A percentile compares a stretch with the other conserved stretches of the same genome.
Conservation (phyloP, 2,113 vertebrate species). For the Paracanthobrama guichenoti region DNA sequence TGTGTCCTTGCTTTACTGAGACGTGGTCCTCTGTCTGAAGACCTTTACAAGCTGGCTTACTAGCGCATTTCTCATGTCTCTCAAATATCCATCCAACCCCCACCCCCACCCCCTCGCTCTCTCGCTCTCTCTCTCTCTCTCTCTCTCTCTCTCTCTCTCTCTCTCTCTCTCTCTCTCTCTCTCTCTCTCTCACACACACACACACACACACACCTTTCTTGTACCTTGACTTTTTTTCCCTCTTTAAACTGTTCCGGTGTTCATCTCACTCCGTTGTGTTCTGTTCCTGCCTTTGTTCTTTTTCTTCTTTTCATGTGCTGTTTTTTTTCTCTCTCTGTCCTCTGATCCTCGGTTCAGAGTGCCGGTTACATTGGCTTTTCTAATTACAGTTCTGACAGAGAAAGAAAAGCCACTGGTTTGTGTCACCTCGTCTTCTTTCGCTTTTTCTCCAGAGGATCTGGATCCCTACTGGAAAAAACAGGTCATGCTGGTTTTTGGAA, state of each 20-base stretch:
- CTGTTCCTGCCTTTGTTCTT: neutral
- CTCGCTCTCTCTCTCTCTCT: no score
- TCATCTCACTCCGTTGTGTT: neutral
- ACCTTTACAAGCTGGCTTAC: constrained; percentile 40
- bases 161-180: no score
- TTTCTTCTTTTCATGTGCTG: neutral
- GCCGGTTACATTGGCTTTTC: constrained; percentile 15
- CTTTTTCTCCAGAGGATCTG: neutral
- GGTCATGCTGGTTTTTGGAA: neutral
- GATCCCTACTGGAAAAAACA: neutral
- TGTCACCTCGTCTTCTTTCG: constrained; percentile 1
- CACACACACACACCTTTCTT: neutral
- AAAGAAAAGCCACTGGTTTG: neutral
- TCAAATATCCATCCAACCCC: neutral
- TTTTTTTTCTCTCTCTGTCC: constrained; percentile 18
- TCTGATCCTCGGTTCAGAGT: constrained; percentile 20
- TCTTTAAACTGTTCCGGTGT: neutral
- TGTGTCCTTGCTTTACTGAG: constrained; percentile 32
- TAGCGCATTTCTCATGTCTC: constrained; percentile 15
- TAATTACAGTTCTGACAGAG: constrained; percentile 15
- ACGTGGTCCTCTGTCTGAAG: constrained; percentile 32
- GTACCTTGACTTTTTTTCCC: neutral
- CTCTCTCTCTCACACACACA: neutral
- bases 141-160: no score
- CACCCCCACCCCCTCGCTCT: neutral